A percentile compares a stretch with the other conserved stretches of the same genome.
Conservation (phyloP, 2,888 invertebrate genomes). For the Tenthredo notha region DNA sequence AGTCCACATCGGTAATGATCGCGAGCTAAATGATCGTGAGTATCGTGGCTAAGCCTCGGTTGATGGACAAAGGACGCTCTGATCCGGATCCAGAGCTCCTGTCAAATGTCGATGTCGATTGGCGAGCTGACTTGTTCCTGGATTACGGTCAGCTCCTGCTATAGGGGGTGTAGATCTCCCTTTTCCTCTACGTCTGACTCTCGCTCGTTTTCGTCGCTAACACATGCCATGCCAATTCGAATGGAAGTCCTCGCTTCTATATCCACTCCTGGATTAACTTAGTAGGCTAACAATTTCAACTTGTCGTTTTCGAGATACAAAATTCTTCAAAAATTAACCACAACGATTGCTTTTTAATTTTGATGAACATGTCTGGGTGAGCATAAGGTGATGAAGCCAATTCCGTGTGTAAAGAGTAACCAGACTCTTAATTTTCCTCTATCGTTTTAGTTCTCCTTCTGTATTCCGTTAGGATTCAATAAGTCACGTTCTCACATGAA, state of each 20-base stretch:
- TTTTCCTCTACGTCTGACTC: neutral
- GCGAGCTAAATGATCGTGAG: slow-evolving; percentile 43
- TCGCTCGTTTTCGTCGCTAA: slow-evolving; percentile 4
- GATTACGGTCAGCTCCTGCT: neutral
- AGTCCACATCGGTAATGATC: slow-evolving; percentile 41
- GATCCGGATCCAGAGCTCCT: slow-evolving; percentile 36
- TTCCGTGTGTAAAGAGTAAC: neutral
- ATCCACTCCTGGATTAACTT: slow-evolving; percentile 61
- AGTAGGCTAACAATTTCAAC: slow-evolving; percentile 65
- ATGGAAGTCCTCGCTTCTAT: neutral
- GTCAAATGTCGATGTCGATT: slow-evolving; percentile 39
- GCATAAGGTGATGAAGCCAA: neutral
- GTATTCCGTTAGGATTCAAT: neutral
- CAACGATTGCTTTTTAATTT: neutral
- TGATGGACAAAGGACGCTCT: slow-evolving; percentile 38
- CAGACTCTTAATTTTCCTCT: neutral
- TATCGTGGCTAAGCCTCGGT: neutral
- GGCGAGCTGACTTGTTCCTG: slow-evolving; percentile 41
- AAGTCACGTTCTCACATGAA: neutral
- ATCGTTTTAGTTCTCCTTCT: neutral
- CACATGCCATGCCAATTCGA: neutral
- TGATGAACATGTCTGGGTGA: neutral
- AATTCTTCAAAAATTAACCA: neutral
- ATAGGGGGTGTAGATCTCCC: neutral
- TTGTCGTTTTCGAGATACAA: neutral